These are phyloP conservation scores for Gymnarchus niloticus DNA, from an alignment of 2,113 vertebrate genomes.

Conservation along the genomic window DNA sequence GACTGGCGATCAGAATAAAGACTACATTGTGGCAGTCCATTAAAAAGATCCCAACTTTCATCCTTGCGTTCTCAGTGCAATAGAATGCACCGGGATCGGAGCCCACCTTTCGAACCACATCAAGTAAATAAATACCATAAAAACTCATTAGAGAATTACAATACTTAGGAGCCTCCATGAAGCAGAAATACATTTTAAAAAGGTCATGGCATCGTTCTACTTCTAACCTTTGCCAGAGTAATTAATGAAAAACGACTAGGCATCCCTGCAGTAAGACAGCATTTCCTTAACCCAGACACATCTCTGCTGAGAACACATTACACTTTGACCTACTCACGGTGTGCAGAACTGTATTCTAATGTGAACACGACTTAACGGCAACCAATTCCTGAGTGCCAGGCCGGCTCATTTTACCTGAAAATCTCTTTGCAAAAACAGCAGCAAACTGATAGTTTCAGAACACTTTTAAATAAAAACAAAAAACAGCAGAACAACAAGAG, in stretches of 20 bases:
- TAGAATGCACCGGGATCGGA: neutral
- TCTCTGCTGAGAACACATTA: neutral
- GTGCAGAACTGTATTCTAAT: neutral
- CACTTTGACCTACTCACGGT: neutral
- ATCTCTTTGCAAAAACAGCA: neutral
- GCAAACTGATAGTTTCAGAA: neutral
- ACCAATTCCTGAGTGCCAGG: neutral
- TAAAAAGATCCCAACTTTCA: neutral
- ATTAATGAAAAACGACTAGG: neutral
- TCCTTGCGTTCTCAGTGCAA: neutral
- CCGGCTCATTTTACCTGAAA: neutral
- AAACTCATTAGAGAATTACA: neutral
- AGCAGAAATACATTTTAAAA: neutral
- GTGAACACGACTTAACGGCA: neutral
- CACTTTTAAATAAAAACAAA: neutral
- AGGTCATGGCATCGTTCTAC: neutral
- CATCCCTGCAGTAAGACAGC: neutral
- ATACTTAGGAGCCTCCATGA: neutral
- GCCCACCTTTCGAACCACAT: neutral
- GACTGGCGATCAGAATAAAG: neutral
- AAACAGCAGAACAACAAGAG: neutral
- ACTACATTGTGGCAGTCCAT: neutral
- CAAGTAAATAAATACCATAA: neutral
- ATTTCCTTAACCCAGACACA: neutral
- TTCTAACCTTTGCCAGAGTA: neutral